Conservation (phyloP, 2,113 vertebrate genomes). For the Excalfactoria chinensis region DNA sequence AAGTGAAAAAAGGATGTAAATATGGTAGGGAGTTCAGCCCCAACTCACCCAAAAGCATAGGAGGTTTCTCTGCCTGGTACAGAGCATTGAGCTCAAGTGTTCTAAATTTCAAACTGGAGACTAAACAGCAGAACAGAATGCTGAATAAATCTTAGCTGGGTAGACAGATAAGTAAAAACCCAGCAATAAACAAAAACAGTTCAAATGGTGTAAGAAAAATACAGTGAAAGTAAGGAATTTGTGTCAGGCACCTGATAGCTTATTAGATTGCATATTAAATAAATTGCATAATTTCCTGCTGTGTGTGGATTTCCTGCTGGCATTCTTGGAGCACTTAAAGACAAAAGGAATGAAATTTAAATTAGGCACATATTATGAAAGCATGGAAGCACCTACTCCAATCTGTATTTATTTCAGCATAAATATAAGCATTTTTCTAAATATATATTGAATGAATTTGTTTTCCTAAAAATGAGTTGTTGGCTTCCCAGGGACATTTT, state of each 20-base stretch:
- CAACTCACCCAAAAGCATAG: not conserved
- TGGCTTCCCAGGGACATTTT: not conserved
- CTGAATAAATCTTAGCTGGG: not conserved
- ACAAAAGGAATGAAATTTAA: not conserved
- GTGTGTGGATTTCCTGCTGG: not conserved
- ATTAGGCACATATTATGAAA: not conserved
- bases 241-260: not conserved
- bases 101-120: not conserved
- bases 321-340: not conserved
- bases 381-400: not conserved
- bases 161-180: not conserved
- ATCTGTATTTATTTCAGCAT: not conserved
- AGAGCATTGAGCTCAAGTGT: not conserved
- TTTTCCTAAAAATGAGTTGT: not conserved
- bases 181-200: not conserved
- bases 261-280: not conserved
- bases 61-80: not conserved
- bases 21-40: not conserved
- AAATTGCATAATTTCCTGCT: not conserved
- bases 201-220: not conserved
- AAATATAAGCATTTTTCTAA: not conserved
- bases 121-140: not conserved
- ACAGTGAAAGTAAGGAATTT: not conserved
- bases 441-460: not conserved
- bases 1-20: not conserved